A percentile compares a stretch with the other conserved stretches of the same genome.
These are phyloP conservation scores for Cryptoprocta ferox DNA, from an alignment of 2,797 vertebrate species.

Conservation along the genomic window DNA sequence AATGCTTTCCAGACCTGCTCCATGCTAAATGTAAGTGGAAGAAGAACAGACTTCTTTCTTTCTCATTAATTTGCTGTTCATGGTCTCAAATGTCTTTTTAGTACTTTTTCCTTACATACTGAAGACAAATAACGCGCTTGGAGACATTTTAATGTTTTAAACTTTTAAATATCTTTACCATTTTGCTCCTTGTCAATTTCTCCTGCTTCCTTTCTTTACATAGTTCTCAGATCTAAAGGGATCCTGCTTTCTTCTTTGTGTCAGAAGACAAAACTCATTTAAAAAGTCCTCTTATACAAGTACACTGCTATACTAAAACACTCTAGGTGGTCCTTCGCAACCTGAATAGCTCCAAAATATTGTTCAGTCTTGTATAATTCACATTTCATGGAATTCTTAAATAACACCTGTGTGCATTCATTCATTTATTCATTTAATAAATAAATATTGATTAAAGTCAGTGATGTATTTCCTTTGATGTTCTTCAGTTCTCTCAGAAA, in stretches of 20 bases:
- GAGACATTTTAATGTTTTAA: not conserved
- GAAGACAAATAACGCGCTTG: not conserved
- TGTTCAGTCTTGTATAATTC: not conserved
- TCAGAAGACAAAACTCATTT: not conserved
- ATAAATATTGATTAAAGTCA: not conserved
- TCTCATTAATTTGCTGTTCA: not conserved
- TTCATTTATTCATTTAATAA: constrained; percentile 43
- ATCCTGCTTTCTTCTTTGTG: not conserved
- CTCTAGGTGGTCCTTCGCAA: not conserved
- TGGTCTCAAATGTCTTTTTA: not conserved
- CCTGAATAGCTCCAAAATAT: not conserved
- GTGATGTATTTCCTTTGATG: not conserved
- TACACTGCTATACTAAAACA: not conserved
- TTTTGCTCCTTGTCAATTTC: not conserved
- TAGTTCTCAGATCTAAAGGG: not conserved
- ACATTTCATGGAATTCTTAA: not conserved
- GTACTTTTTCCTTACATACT: not conserved
- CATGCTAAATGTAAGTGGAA: not conserved
- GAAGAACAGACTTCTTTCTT: not conserved
- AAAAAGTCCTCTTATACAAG: not conserved
- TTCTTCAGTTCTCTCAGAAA: not conserved
- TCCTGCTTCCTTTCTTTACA: not conserved
- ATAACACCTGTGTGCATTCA: not conserved
- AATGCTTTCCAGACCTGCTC: constrained; percentile 24
- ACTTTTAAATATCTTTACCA: not conserved